phyloP scores from a whole-genome alignment of 2,888 invertebrate species.

The Heptascelio sp. region DNA sequence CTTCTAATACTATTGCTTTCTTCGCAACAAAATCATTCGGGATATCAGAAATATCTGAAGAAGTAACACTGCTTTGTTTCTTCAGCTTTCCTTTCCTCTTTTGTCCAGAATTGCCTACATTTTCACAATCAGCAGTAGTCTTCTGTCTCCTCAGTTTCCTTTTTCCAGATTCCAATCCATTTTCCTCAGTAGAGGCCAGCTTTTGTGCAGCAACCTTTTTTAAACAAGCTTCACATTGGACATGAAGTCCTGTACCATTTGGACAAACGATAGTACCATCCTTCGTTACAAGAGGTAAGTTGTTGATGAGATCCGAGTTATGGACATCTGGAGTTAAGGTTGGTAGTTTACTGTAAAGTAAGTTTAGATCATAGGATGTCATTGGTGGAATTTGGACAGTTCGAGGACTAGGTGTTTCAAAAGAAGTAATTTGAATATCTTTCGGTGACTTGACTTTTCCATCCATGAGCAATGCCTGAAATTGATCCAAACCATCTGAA shows the following conservation, averaged over 20 bases:
- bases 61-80: slow-evolving; percentile 77
- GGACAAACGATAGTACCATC: slow-evolving; percentile 69
- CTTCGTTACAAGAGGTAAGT: slow-evolving; percentile 76
- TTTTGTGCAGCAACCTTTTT: slow-evolving; percentile 80
- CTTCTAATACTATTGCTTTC: slow-evolving; percentile 71
- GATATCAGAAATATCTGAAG: slow-evolving; percentile 75
- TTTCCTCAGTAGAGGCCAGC: slow-evolving; percentile 75
- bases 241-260: slow-evolving; percentile 55
- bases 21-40: slow-evolving; percentile 61
- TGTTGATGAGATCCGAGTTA: slow-evolving; percentile 75
- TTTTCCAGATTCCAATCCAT: slow-evolving; percentile 33
- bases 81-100: slow-evolving; percentile 73
- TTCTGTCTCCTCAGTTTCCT: slow-evolving; percentile 73
- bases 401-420: slow-evolving; percentile 82
- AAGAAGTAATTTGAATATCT: slow-evolving; percentile 82
- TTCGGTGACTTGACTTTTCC: slow-evolving; percentile 62
- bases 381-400: slow-evolving; percentile 77
- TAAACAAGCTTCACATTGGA: slow-evolving; percentile 72
- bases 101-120: slow-evolving; percentile 68
- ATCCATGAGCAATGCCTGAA: slow-evolving; percentile 36
- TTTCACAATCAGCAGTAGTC: slow-evolving; percentile 49
- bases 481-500: slow-evolving; percentile 43
- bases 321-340: slow-evolving; percentile 70
- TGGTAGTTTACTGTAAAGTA: slow-evolving; percentile 73
- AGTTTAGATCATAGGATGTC: slow-evolving; percentile 75